Evolutionary conservation across 2,113 vertebrate species (phyloP).

Genomic region (Shinisaurus crocodilurus): DNA sequence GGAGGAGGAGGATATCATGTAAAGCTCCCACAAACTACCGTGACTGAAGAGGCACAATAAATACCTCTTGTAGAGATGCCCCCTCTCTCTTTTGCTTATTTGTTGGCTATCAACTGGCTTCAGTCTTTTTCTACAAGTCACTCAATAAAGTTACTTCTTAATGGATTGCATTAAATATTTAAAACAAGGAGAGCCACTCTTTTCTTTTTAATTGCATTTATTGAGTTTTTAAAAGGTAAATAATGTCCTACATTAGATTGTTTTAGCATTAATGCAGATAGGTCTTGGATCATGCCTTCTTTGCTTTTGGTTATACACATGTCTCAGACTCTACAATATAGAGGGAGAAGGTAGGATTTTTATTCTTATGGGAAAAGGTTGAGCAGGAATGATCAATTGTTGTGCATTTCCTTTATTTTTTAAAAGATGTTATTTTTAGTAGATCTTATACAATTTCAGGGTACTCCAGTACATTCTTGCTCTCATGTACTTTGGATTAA

Average conservation of each 20-base stretch:
- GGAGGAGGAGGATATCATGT: too few species aligned
- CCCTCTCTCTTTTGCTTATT: not conserved
- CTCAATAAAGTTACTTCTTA: not conserved
- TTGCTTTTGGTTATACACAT: not conserved
- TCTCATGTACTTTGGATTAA: constrained; percentile 22
- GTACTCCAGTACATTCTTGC: not conserved
- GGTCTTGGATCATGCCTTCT: not conserved
- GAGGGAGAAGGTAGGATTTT: not conserved
- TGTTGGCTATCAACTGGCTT: not conserved
- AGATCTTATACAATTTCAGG: not conserved
- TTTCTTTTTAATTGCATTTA: constrained; percentile 15
- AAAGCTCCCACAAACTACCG: too few species aligned
- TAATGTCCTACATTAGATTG: constrained; percentile 2
- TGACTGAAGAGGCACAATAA: too few species aligned
- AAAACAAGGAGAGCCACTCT: not conserved
- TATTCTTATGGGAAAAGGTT: not conserved
- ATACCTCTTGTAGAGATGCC: too few species aligned
- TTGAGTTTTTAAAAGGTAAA: constrained; percentile 23
- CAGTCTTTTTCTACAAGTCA: not conserved
- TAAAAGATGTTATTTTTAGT: not conserved
- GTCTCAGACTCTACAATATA: not conserved
- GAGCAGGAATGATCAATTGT: not conserved
- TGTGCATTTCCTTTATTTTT: constrained; percentile 17
- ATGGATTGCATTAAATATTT: not conserved
- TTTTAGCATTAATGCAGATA: not conserved